Base-by-base conservation (phyloP, 2,888 invertebrate species). In the Drosophila pseudotakahashii region DNA sequence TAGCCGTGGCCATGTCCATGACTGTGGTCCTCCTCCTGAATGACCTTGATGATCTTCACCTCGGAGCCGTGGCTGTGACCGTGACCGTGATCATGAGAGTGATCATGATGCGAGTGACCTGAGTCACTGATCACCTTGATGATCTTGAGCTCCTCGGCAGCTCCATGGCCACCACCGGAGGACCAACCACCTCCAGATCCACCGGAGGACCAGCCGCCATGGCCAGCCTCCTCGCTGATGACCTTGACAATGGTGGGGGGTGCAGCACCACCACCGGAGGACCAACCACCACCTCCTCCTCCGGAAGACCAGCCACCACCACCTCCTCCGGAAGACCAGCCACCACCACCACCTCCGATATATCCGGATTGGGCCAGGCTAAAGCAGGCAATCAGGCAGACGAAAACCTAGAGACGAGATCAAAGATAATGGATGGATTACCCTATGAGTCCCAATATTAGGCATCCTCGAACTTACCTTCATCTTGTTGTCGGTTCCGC, bases 381-480 rank as follows among this genome's bases (percentile, higher is more conserved):
- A 39, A 83, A 67, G 53, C 79, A 79, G 61, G 83, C 83, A 70
- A 87, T 73, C 52, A 87, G 76, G 75, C 88, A 85, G 61, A 85
- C 70, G 55, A 85, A 81, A 48, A 85, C 73, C 86, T 87, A 10
- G 1, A 55, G 42, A 9, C 10, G 0, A 3, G 4, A 2, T 14
- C 0, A n/a, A 1, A 10, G 44, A 34, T 53, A 3, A 7, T 1
- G 26, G 1, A 6, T 26, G 30, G 30, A 30, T 30, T 30, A 30
- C 30, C 30, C 30, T 30, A 30, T 30, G 5, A 1, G 26, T 26
- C 26, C 26, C 7, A 26, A 7, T 26, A 26, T 7, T 26, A 1
- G 2, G 26, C 7, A 30, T 30, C 30, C 30, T 6, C 30, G 7
- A 30, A 42, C 16, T 14, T 16, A 41, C 41, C 86, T 82, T 88